Base-by-base conservation (phyloP, 2,113 vertebrate species). In the Tupaia tana region DNA sequence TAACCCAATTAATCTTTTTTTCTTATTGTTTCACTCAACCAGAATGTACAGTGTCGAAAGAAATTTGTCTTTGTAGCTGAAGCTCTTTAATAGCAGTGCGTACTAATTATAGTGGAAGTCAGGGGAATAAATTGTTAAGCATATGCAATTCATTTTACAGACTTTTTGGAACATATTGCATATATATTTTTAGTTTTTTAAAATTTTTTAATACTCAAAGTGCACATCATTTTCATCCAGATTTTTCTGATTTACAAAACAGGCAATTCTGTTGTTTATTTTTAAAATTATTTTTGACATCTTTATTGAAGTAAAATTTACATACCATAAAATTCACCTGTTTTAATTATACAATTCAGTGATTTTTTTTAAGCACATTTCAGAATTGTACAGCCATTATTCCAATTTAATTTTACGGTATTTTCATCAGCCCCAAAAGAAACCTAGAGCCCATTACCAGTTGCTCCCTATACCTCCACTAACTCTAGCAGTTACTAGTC, bases 101-200 rank as follows among this genome's bases (percentile, higher is more conserved):
- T 86, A 96, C 90, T 95, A 94, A 90, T 87, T 96, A 93, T 87
- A 86, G n/a, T 71, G 10, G 15, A 73, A 87, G 11, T 96, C 20
- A 11, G 61, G 24, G 54, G 27, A 63, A 82, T 90, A 94, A 92
- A 78, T 94, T 92, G 67, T 43, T 94, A 64, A 93, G 87, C 77
- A 56, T 87, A 69, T 81, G 77, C 18, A 59, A 11, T 73, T 93
- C 58, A 69, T 71, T 54, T 94, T 73, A 83, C 11, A 87, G 84
- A 73, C 52, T 86, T 93, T 80, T 69, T 94, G 64, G 66, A 94
- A 78, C 67, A 95, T 73, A 79, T n/a, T 85, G 80, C 67, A 92
- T 91, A 81, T 22, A 19, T 93, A 85, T 64, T 95, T 95, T 94
- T 80, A 87, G 43, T 61, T 93, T 96, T 79, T 95, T 79, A 24